A percentile compares a stretch with the other conserved stretches of the same genome.
Conservation (phyloP, 2,797 vertebrate species). For the Acrossocheilus fasciatus region DNA sequence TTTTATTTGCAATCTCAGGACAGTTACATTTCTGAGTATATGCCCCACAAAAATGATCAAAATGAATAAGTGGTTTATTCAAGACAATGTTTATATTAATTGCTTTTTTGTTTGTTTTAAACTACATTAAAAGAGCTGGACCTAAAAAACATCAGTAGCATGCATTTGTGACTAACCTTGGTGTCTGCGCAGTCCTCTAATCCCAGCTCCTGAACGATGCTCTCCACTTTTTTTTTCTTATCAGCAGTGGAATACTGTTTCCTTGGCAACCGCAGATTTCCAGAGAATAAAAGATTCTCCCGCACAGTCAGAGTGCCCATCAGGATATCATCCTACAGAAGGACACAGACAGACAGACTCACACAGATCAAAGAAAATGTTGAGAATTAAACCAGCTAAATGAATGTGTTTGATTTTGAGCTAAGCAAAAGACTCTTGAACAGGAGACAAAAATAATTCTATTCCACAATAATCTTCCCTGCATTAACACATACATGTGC, state of each 20-base stretch:
- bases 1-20: too few species aligned
- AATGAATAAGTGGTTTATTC: background rate
- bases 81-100: background rate
- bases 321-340: conserved; percentile 78
- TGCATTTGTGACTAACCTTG: conserved; percentile 68
- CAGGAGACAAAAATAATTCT: background rate
- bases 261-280: conserved; percentile 76
- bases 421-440: background rate
- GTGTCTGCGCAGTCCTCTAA: conserved; percentile 77
- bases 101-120: too few species aligned
- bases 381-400: background rate
- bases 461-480: background rate
- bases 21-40: background rate
- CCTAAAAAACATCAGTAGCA: background rate
- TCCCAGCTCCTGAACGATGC: conserved; percentile 77
- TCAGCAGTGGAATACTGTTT: conserved; percentile 65
- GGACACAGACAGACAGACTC: background rate
- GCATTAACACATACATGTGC: background rate
- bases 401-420: background rate
- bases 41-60: background rate
- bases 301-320: conserved; percentile 81
- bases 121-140: background rate
- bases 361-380: background rate
- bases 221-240: conserved; percentile 70
- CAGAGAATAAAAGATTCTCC: conserved; percentile 83